phyloP scores from a whole-genome alignment of 2,113 vertebrate species.

The Vidua chalybeata region DNA sequence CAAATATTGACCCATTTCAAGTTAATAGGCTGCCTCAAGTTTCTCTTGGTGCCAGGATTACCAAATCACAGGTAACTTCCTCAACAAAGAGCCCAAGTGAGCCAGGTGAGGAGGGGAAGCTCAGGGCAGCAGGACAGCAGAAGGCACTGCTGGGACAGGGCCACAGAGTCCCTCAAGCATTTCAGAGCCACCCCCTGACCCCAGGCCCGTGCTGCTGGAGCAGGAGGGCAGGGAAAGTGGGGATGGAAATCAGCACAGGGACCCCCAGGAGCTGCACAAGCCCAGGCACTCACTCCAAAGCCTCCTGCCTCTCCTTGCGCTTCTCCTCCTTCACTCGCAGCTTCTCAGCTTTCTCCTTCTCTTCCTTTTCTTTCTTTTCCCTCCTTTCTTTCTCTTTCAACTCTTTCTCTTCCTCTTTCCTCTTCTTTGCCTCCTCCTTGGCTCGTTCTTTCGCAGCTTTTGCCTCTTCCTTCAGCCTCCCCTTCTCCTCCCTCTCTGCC shows the following conservation, averaged over 20 bases:
- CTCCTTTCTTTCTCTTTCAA: conserved; percentile 87
- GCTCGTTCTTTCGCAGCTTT: conserved; percentile 69
- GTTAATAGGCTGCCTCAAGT: neutral
- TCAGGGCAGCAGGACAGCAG: neutral
- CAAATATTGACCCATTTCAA: neutral
- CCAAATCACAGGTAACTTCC: neutral
- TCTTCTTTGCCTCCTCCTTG: conserved; percentile 86
- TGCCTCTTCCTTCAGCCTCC: conserved; percentile 84
- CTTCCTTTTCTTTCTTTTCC: conserved; percentile 78
- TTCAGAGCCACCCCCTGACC: fast-evolving
- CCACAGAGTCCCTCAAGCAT: fast-evolving
- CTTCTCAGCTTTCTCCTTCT: conserved; percentile 85
- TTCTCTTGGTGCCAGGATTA: neutral
- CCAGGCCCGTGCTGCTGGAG: fast-evolving
- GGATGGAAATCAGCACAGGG: neutral
- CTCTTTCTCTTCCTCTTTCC: conserved; percentile 87
- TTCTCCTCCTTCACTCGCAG: conserved; percentile 88
- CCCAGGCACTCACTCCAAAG: conserved; percentile 82
- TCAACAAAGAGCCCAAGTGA: too few species aligned
- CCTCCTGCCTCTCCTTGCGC: conserved; percentile 87
- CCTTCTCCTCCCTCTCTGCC: conserved; percentile 81
- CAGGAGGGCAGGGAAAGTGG: neutral
- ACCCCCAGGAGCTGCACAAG: too few species aligned
- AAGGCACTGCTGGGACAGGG: neutral
- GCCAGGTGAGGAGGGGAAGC: neutral